phyloP scores from a whole-genome alignment of 2,113 vertebrate genomes.

The Megaceryle torquata region DNA sequence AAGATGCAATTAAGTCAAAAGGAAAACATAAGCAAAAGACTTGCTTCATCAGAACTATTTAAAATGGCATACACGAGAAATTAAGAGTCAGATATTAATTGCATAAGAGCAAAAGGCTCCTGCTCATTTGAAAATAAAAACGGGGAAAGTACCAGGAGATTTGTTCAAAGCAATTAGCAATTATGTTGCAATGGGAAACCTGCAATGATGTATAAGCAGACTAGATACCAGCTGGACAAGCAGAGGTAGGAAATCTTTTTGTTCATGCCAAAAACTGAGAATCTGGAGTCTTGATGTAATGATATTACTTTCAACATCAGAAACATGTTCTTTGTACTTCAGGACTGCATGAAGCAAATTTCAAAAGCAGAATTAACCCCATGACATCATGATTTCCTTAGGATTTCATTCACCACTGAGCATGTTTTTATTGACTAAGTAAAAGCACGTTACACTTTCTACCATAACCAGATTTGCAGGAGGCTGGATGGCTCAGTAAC shows the following conservation, averaged over 20 bases:
- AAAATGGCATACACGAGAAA: neutral
- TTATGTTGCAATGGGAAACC: neutral
- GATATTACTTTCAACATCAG: neutral
- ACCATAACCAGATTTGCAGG: neutral
- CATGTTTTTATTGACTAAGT: neutral
- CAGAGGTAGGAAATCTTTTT: neutral
- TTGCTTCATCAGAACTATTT: neutral
- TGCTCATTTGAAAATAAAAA: neutral
- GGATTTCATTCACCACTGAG: neutral
- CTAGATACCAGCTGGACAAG: neutral
- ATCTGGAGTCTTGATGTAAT: neutral
- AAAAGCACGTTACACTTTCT: neutral
- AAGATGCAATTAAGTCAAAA: neutral
- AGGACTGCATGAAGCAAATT: neutral
- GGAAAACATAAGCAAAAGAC: neutral
- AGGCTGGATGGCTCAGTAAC: neutral
- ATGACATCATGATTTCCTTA: neutral
- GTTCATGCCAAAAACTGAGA: neutral
- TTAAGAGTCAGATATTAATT: neutral
- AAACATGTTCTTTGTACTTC: neutral
- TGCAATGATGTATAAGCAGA: neutral
- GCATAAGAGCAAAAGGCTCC: neutral
- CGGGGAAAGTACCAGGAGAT: neutral
- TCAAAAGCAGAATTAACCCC: neutral
- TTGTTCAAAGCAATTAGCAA: neutral